Conservation (phyloP, 1,140 invertebrate genomes). For the Drosophila teissieri region DNA sequence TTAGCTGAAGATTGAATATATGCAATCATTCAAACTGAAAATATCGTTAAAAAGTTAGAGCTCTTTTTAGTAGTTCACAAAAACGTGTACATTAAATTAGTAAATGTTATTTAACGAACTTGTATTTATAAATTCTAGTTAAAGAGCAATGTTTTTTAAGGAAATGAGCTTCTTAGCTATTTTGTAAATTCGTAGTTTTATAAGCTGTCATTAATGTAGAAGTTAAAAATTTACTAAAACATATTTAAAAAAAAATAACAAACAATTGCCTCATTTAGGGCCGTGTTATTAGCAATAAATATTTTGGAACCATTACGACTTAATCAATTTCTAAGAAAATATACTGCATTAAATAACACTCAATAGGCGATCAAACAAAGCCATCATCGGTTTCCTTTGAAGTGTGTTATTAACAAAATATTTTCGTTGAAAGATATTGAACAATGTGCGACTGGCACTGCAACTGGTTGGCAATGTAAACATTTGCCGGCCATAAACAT, state of each 20-base stretch:
- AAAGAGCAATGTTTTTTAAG: too few species aligned
- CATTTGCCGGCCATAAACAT: slow-evolving; percentile 26
- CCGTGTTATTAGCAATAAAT: too few species aligned
- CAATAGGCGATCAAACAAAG: slow-evolving; percentile 10
- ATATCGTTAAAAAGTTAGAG: too few species aligned
- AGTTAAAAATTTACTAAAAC: too few species aligned
- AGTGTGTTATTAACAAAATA: slow-evolving; percentile 32
- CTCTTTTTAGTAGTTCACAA: neutral
- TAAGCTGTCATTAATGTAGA: neutral
- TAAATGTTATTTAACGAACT: neutral
- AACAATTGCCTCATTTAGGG: neutral
- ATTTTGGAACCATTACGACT: neutral
- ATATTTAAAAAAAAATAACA: neutral
- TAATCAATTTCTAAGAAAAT: neutral
- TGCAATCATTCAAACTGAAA: too few species aligned
- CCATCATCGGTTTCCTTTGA: slow-evolving; percentile 13
- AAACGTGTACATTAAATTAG: neutral
- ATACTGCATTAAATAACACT: slow-evolving; percentile 22
- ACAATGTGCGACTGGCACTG: slow-evolving; percentile 11
- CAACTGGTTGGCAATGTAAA: slow-evolving; percentile 29
- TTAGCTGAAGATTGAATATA: too few species aligned
- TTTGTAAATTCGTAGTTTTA: neutral
- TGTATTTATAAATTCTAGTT: neutral
- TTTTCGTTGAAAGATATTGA: slow-evolving; percentile 30
- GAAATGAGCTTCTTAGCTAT: too few species aligned